Percentiles rank a stretch among this genome's conserved stretches.
These are phyloP conservation scores for Tolypeutes matacus DNA, from an alignment of 2,797 vertebrate genomes.

Conservation along the genomic window DNA sequence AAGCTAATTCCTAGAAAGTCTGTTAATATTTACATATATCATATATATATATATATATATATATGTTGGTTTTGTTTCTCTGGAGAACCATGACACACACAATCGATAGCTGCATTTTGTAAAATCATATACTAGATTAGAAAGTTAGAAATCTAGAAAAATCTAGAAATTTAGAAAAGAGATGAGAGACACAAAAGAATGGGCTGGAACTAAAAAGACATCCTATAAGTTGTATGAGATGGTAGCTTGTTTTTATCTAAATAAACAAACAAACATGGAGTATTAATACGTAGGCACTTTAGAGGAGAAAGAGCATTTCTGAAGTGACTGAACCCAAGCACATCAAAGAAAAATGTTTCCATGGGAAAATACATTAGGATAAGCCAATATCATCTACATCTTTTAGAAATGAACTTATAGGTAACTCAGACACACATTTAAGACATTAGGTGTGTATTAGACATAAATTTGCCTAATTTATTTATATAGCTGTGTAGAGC, in stretches of 20 bases:
- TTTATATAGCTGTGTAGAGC: neutral
- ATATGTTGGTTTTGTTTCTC: too few relatives aligned
- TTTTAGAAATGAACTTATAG: neutral
- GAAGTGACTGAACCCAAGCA: neutral
- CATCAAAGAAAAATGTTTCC: neutral
- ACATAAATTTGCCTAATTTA: neutral
- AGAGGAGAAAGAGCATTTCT: neutral
- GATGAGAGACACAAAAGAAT: neutral
- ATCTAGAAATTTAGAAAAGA: neutral
- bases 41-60: too few relatives aligned
- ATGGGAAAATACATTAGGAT: neutral
- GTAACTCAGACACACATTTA: neutral
- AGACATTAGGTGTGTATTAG: neutral
- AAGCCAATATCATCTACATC: neutral
- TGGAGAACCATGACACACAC: too few relatives aligned
- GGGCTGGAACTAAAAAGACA: neutral
- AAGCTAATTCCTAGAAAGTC: too few relatives aligned
- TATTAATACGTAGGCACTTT: neutral
- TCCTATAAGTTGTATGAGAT: neutral
- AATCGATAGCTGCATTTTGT: neutral
- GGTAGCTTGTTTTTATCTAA: neutral
- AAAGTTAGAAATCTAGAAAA: conserved; percentile 1
- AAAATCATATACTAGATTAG: neutral
- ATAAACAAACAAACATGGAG: neutral
- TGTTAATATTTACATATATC: too few relatives aligned